Evolutionary conservation across 2,113 vertebrate species (phyloP), one percentile per base, ranked within the genome.

Genomic region (Glaucidium brasilianum): DNA sequence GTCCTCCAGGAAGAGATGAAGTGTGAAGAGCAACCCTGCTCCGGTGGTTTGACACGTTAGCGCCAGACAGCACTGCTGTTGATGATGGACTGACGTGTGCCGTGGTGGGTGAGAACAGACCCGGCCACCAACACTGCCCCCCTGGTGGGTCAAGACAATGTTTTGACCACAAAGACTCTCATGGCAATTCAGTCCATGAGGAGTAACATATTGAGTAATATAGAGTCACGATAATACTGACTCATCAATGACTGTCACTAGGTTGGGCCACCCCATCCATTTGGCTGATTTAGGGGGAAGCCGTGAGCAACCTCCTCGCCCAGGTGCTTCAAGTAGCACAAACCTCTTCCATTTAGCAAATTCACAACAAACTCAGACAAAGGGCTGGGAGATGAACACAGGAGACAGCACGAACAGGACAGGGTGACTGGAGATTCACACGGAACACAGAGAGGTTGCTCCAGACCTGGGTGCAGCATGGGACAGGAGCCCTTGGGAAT

Each of bases 391-490:
- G 21, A 16, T 17, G 13, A 85, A 60, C 0, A 0, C 30, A 64
- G 49, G 52, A 94, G 35, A 37, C 22, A 86, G 41, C 41, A 59
- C 0, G 0, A 59, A 81, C 8, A 56, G 56, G 25, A 55, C 0
- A 0, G 32, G n/a, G 26, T 13, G 30, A 71, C 7, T 0, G 2
- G 34, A 66, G 45, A 85, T 25, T 47, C 63, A n/a, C 0, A 0
- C 0, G 7, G 34, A 72, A 13, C 0, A 1, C 45, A n/a, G 9
- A 47, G 77, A 59, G 27, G 52, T 35, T 81, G 74, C 37, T 92
- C 56, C 73, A 89, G 53, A 93, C n/a, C 52, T 43, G 66, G 49
- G 32, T 3, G 5, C 41, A 63, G 34, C 5, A 1, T 22, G 34
- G 49, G 56, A 63, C 4, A 3, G 56, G 69, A 81, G 7, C 11